Evolutionary conservation across 2,888 invertebrate genomes (phyloP), one percentile per base, ranked within the genome.

Genomic region (Marasmarcha lunaedactyla): DNA sequence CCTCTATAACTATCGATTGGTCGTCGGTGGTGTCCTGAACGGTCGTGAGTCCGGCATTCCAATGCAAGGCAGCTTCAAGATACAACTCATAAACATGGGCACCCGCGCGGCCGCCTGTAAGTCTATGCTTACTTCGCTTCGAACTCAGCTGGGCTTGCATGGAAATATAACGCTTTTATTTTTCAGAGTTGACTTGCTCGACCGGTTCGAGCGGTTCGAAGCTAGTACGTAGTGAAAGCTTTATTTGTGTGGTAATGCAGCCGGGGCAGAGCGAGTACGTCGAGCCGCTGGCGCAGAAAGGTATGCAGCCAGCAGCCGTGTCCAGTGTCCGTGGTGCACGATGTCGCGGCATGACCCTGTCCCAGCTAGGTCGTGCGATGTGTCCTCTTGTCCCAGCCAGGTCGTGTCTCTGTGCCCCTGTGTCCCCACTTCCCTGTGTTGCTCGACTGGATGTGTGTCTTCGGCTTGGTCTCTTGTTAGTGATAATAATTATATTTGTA

Each of bases 91-190:
- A 79, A 91, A 89, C 81, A 95, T 95, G 95, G 95, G 94, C 78
- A 95, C 95, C 57, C 89, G 94, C 86, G 94, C 94, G 71, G 95
- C 94, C 71, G 94, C 94, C 72, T 95, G 95, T 95, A 87, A 93
- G 94, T 59, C 48, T 46, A 49, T 42, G 14, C 11, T 42, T 44
- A 46, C 25, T n/a, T 33, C 43, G 42, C 38, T 48, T 45, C 38
- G 20, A 5, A 12, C 39, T 38, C 20, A 45, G 36, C 42, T 42
- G 15, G 34, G 69, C 76, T 70, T 78, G 81, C 79, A 78, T 77
- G 77, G 62, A 63, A 54, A 68, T 64, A 62, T 59, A 74, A 71
- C 62, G 65, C 68, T 52, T 78, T 79, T 77, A 66, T 79, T 81
- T 83, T 83, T 76, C 81, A 83, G 81, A 83, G 61, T 53, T 67